Conservation (phyloP, 2,113 vertebrate genomes). For the Neolamprologus caudopunctatus region DNA sequence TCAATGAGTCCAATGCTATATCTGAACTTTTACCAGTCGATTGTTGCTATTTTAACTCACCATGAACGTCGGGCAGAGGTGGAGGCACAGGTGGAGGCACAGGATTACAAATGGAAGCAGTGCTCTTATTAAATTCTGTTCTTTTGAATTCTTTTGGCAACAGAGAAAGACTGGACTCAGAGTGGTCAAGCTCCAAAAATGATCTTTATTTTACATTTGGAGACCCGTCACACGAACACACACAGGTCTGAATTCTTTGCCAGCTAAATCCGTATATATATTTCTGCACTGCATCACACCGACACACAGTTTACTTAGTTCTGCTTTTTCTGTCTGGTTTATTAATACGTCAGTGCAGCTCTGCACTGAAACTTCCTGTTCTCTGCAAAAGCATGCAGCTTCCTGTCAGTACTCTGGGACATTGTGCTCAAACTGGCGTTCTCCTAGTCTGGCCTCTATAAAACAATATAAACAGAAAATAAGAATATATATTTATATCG, state of each 20-base stretch:
- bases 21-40: neutral
- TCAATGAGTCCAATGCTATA: accelerated
- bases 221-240: neutral
- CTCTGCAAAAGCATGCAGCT: too few relatives aligned
- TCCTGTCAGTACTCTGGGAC: too few relatives aligned
- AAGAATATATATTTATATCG: too few relatives aligned
- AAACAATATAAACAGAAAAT: too few relatives aligned
- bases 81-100: neutral
- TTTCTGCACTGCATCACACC: neutral
- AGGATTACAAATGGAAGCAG: neutral
- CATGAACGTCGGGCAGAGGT: neutral
- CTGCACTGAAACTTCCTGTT: too few relatives aligned
- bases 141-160: neutral
- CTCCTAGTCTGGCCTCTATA: too few relatives aligned
- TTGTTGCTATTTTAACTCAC: neutral
- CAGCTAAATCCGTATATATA: neutral
- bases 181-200: neutral
- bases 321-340: too few relatives aligned
- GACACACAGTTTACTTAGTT: neutral
- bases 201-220: neutral
- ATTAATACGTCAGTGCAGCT: neutral
- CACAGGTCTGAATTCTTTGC: neutral
- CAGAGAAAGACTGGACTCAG: neutral
- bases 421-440: too few relatives aligned
- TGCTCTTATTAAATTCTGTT: neutral